Percentiles rank a stretch among this genome's conserved stretches.
These are phyloP conservation scores for Actinostola sp. DNA, from an alignment of 92 coral and sea anemone species.

Conservation along the genomic window DNA sequence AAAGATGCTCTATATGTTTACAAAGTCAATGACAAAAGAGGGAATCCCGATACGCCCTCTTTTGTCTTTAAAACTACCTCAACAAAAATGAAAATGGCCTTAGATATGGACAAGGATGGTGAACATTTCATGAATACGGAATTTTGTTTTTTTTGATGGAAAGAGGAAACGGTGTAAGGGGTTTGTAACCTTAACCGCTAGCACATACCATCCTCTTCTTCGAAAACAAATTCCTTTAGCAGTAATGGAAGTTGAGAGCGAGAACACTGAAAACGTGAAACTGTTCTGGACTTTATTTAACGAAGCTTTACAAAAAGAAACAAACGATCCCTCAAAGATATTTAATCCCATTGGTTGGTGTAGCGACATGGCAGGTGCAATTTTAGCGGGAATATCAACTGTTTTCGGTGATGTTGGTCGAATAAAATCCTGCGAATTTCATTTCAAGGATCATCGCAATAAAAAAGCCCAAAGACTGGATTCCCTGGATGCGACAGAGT, in stretches of 20 bases:
- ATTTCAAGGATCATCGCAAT: conserved; percentile 36
- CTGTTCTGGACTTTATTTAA: conserved; percentile 29
- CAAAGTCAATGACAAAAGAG: conserved; percentile 41
- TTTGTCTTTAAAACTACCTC: conserved; percentile 39
- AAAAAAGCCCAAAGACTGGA: conserved; percentile 28
- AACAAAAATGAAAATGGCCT: conserved; percentile 30
- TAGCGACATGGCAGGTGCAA: conserved; percentile 14
- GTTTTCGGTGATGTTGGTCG: conserved; percentile 4
- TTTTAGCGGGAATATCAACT: neutral
- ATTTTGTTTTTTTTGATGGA: conserved; percentile 40
- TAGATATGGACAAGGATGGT: conserved; percentile 32
- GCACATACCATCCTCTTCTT: conserved; percentile 40
- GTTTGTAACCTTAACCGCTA: conserved; percentile 47
- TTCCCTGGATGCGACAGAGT: conserved; percentile 1
- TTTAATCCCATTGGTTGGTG: conserved; percentile 29
- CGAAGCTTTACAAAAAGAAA: conserved; percentile 5
- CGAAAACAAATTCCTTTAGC: conserved; percentile 41
- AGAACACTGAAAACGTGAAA: conserved; percentile 19
- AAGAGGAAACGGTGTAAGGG: conserved; percentile 37
- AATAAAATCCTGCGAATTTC: conserved; percentile 37
- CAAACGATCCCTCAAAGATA: neutral
- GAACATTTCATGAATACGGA: conserved; percentile 37
- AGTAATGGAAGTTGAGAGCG: conserved; percentile 34
- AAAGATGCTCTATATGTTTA: conserved; percentile 42
- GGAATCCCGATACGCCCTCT: conserved; percentile 42